phyloP scores from a whole-genome alignment of 2,888 invertebrate species.

The Acrocyrtus sp. region DNA sequence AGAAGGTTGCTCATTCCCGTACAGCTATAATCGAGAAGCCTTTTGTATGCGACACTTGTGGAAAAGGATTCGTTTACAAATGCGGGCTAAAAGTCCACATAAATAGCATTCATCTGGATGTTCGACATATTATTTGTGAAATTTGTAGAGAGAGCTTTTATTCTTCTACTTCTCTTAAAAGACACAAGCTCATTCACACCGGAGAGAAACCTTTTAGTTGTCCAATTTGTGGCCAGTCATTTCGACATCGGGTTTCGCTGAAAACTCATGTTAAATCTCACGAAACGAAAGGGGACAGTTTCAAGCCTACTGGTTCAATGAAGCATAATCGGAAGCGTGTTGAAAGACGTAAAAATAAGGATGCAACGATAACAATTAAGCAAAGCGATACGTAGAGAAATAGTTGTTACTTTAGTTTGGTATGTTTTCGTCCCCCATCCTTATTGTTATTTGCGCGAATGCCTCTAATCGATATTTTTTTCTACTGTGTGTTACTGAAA shows the following conservation, averaged over 20 bases:
- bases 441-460: no score
- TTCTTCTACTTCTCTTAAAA: constrained; percentile 85
- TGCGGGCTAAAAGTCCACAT: not conserved
- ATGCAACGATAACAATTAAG: no score
- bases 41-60: not conserved
- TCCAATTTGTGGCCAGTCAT: constrained; percentile 79
- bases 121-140: constrained; percentile 67
- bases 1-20: no score
- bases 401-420: no score
- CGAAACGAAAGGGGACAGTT: constrained; percentile 37
- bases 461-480: no score
- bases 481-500: no score
- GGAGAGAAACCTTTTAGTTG: constrained; percentile 68
- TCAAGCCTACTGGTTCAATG: not conserved
- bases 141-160: constrained; percentile 85
- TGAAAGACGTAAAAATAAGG: not conserved
- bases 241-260: constrained; percentile 84
- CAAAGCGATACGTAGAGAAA: no score
- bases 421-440: no score
- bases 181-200: constrained; percentile 86
- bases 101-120: not conserved
- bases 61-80: no score
- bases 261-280: constrained; percentile 83
- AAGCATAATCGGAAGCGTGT: not conserved
- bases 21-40: not conserved